Evolutionary conservation across 2,113 vertebrate genomes (phyloP), one percentile per base, ranked within the genome.

Genomic region (Caloenas nicobarica): DNA sequence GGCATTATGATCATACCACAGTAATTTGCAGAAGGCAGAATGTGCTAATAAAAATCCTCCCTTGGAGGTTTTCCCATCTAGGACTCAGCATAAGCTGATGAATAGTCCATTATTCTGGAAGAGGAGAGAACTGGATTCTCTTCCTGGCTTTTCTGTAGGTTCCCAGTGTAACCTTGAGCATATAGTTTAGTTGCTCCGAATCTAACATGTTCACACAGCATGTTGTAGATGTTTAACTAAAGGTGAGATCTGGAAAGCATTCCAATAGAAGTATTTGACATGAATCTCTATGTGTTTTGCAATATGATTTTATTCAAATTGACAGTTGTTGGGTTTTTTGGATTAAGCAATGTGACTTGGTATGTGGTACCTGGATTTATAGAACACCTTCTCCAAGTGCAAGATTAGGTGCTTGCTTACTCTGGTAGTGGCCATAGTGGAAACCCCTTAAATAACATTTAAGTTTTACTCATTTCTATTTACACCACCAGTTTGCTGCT

Each of bases 11-110:
- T 93, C 62, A 22, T 51, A 82, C 19, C 26, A 29, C 3, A n/a
- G 40, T 72, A 92, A 96, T 95, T 97, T 96, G 66, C 57, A 87
- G 44, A 85, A 94, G 81, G 87, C 74, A 95, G 84, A 91, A 89
- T 42, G 58, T 89, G 60, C 70, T 94, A 92, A 94, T 91, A 91
- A 94, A 92, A 89, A 60, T 73, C 36, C 28, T 89, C 22, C 57
- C 70, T 79, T 73, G 64, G 91, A 89, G 62, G 3, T 57, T 92
- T 80, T 80, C 44, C 48, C 65, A 68, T 91, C 33, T 64, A 93
- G 76, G 61, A 69, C 16, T 87, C 48, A 76, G 62, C 31, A 57
- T 46, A 94, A 91, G 38, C 19, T 54, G 40, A 78, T 79, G 84
- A 89, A 60, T 53, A 61, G 62, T 48, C 86, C 16, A 8, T 74